Conservation (phyloP, 2,113 vertebrate species). For the Ptilonorhynchus violaceus region DNA sequence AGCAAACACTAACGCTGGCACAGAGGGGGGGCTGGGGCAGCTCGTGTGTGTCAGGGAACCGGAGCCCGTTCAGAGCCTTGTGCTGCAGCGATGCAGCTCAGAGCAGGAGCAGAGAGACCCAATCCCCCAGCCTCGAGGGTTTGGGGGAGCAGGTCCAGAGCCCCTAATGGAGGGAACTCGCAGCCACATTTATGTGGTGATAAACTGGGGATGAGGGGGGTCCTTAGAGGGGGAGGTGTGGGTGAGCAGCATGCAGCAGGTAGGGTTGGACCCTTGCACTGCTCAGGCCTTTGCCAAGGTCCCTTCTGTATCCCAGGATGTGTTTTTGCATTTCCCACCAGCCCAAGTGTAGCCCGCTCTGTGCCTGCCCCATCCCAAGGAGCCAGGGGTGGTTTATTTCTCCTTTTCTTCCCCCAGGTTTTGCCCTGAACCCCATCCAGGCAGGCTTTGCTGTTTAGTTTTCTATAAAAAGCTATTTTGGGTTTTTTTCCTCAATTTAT, state of each 20-base stretch:
- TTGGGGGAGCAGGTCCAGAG: background rate
- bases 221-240: background rate
- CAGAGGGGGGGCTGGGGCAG: background rate
- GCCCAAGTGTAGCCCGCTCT: background rate
- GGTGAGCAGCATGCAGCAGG: background rate
- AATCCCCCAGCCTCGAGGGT: rapidly evolving
- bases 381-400: background rate
- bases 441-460: background rate
- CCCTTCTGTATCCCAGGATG: rapidly evolving
- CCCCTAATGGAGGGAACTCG: background rate
- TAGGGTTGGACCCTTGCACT: background rate
- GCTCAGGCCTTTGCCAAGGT: background rate
- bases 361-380: too few relatives aligned
- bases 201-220: background rate
- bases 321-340: background rate
- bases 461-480: background rate
- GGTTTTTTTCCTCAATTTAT: background rate
- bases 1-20: background rate
- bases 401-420: background rate
- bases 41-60: rapidly evolving
- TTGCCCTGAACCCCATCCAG: background rate
- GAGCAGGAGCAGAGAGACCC: background rate
- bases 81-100: background rate
- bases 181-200: background rate
- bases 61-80: background rate